Percentiles rank a stretch among this genome's conserved stretches.
Evolutionary conservation across 1,140 invertebrate species (phyloP).

Genomic region (Nasonia vitripennis): DNA sequence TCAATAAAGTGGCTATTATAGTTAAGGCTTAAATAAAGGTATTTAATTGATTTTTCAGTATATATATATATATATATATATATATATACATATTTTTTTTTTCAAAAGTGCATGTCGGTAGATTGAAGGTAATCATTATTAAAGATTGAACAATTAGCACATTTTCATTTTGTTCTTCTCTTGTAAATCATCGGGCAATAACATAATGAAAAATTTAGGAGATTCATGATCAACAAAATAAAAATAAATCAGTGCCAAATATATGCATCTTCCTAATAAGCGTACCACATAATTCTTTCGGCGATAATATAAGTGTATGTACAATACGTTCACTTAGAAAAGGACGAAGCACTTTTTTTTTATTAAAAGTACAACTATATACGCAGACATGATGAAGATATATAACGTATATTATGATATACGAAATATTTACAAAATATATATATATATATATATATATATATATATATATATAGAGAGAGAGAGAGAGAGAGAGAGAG

Average conservation of each 20-base stretch:
- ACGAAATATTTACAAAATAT: slow-evolving; percentile 54
- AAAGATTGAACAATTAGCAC: background rate
- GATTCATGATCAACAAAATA: background rate
- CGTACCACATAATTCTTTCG: slow-evolving; percentile 28
- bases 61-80: background rate
- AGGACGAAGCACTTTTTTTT: slow-evolving; percentile 58
- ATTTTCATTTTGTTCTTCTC: background rate
- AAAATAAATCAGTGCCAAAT: background rate
- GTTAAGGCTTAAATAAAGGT: background rate
- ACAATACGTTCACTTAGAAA: slow-evolving; percentile 49
- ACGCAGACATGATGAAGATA: slow-evolving; percentile 29
- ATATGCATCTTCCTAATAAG: slow-evolving; percentile 20
- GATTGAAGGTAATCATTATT: background rate
- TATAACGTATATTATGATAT: slow-evolving; percentile 30
- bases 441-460: background rate
- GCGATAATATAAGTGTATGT: slow-evolving; percentile 1
- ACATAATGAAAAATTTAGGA: background rate
- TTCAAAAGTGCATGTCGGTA: background rate
- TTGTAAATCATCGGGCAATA: background rate
- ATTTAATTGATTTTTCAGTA: background rate
- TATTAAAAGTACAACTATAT: slow-evolving; percentile 63
- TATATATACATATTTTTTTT: background rate
- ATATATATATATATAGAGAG: too few relatives aligned
- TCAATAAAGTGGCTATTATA: too few relatives aligned
- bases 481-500: too few relatives aligned